These are phyloP conservation scores for Poecilia picta DNA, from an alignment of 2,797 vertebrate species.

Conservation along the genomic window DNA sequence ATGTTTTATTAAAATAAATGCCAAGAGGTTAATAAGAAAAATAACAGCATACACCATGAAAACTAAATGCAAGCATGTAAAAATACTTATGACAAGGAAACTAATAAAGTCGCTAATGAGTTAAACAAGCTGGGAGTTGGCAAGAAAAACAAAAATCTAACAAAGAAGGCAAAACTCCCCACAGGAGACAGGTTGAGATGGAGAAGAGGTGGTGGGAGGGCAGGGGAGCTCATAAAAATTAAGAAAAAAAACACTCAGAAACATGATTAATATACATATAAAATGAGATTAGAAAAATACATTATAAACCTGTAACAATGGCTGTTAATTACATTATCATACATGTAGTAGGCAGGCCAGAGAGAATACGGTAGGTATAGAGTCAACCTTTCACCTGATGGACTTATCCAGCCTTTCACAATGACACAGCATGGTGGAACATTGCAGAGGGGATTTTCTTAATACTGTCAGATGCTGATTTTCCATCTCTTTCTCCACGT, in stretches of 20 bases:
- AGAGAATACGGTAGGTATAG: conserved; percentile 80
- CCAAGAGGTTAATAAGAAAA: conserved; percentile 90
- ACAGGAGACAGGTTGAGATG: conserved; percentile 78
- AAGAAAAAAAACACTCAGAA: conserved; percentile 72
- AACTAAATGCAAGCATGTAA: conserved; percentile 91
- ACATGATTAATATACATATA: conserved; percentile 89
- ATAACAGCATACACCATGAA: conserved; percentile 90
- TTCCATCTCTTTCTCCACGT: conserved; percentile 77
- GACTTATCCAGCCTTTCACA: conserved; percentile 81
- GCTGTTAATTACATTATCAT: conserved; percentile 91
- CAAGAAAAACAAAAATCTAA: conserved; percentile 80
- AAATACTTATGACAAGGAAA: conserved; percentile 87
- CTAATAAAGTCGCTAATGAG: conserved; percentile 87
- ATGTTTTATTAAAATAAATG: conserved; percentile 93
- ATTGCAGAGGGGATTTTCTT: conserved; percentile 82
- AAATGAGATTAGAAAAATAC: conserved; percentile 93
- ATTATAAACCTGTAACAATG: conserved; percentile 92
- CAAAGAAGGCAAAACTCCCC: conserved; percentile 83
- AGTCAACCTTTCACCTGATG: conserved; percentile 83
- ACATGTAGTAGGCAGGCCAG: conserved; percentile 87
- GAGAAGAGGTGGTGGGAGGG: conserved; percentile 57
- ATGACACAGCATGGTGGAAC: conserved; percentile 82
- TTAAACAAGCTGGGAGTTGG: conserved; percentile 87
- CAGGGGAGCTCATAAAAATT: conserved; percentile 58
- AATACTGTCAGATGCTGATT: conserved; percentile 87